A percentile compares a stretch with the other conserved stretches of the same genome.
Conservation (phyloP, 2,797 vertebrate species). For the Tapera naevia region DNA sequence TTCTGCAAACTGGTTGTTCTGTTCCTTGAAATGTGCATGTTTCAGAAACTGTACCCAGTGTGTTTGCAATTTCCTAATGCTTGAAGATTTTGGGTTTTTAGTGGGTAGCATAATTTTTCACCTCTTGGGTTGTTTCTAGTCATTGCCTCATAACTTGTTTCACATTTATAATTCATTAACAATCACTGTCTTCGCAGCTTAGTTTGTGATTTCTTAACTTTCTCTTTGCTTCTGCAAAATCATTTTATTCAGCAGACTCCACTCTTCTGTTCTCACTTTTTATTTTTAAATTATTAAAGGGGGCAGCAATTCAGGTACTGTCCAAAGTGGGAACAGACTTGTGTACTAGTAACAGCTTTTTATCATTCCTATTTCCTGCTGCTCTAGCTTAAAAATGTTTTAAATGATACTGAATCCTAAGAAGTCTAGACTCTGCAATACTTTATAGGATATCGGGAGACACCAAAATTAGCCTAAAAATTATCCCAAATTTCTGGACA, state of each 20-base stretch:
- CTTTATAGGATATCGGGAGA: not conserved
- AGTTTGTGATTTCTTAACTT: not conserved
- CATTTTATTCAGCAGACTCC: not conserved
- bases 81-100: not conserved
- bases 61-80: not conserved
- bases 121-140: not conserved
- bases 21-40: not conserved
- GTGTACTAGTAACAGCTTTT: not conserved
- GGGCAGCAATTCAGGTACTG: not conserved
- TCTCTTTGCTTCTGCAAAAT: not conserved
- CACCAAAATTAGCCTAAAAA: not conserved
- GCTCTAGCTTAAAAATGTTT: not conserved
- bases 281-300: not conserved
- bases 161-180: conserved; percentile 45
- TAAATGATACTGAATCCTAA: not conserved
- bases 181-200: not conserved
- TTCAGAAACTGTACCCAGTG: not conserved
- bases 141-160: not conserved
- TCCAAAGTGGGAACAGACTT: not conserved
- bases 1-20: not conserved
- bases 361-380: not conserved
- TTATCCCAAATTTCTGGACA: not conserved
- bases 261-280: not conserved
- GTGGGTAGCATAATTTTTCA: not conserved
- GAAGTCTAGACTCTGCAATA: not conserved